Evolutionary conservation across 2,797 vertebrate species (phyloP).

Genomic region (Ctenopoma multispine): DNA sequence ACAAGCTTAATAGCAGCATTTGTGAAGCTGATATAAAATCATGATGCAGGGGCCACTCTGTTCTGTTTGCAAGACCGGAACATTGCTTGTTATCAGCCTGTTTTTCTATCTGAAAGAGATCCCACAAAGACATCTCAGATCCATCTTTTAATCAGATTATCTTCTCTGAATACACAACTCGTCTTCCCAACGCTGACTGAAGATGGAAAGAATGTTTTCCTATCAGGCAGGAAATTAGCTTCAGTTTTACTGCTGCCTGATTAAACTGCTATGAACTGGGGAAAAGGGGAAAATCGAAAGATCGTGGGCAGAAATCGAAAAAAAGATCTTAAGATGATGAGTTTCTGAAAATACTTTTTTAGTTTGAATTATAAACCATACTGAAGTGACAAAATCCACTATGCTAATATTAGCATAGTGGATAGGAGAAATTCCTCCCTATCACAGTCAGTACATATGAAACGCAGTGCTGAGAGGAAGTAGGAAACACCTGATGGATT

Average conservation of each 20-base stretch:
- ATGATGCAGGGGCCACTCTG: not conserved
- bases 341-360: not conserved
- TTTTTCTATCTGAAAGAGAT: slow-evolving; percentile 24
- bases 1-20: not conserved
- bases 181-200: slow-evolving; percentile 33
- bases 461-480: too few species aligned
- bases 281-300: not conserved
- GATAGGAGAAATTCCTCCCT: too few species aligned
- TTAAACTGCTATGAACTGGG: slow-evolving; percentile 21
- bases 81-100: slow-evolving; percentile 5
- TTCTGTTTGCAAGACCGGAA: not conserved
- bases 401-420: not conserved
- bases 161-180: slow-evolving; percentile 1
- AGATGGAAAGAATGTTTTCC: slow-evolving; percentile 58
- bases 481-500: too few species aligned
- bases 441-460: too few species aligned
- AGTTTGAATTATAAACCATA: not conserved
- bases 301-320: too few species aligned
- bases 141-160: slow-evolving; percentile 17
- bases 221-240: slow-evolving; percentile 17
- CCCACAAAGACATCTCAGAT: not conserved
- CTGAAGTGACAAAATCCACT: not conserved
- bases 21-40: not conserved
- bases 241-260: slow-evolving; percentile 8
- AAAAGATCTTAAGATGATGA: not conserved